phyloP scores from a whole-genome alignment of 2,797 vertebrate species.

The Eremophila alpestris region DNA sequence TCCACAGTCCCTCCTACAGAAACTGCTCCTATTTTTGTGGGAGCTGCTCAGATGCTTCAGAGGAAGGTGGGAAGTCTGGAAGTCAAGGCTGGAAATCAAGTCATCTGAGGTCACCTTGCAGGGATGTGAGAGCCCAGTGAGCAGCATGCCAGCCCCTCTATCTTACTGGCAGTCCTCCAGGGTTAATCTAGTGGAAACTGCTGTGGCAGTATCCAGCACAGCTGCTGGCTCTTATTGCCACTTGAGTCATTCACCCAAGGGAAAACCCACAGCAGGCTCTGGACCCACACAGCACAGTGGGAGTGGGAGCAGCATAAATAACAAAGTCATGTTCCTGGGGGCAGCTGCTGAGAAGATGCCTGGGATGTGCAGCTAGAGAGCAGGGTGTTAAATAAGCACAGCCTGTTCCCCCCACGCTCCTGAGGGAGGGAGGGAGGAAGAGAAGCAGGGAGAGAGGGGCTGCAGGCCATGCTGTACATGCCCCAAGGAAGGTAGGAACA shows the following conservation, averaged over 20 bases:
- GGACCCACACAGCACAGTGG: fast-evolving
- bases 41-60: neutral
- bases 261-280: neutral
- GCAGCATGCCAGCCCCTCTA: neutral
- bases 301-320: neutral
- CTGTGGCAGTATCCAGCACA: neutral
- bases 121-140: neutral
- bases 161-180: neutral
- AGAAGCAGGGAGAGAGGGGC: neutral
- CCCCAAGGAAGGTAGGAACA: neutral
- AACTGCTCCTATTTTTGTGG: neutral
- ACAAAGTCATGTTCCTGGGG: neutral
- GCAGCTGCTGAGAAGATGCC: neutral
- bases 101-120: neutral
- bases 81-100: neutral
- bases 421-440: too few species aligned
- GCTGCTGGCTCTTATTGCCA: neutral
- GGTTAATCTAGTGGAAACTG: neutral
- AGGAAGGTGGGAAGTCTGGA: neutral
- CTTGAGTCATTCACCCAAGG: neutral
- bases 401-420: neutral
- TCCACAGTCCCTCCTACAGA: neutral
- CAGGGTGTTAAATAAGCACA: neutral
- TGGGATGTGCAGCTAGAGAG: neutral
- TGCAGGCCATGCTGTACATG: fast-evolving